These are phyloP conservation scores for Calypte anna DNA, from an alignment of 2,113 vertebrate species.

Conservation along the genomic window DNA sequence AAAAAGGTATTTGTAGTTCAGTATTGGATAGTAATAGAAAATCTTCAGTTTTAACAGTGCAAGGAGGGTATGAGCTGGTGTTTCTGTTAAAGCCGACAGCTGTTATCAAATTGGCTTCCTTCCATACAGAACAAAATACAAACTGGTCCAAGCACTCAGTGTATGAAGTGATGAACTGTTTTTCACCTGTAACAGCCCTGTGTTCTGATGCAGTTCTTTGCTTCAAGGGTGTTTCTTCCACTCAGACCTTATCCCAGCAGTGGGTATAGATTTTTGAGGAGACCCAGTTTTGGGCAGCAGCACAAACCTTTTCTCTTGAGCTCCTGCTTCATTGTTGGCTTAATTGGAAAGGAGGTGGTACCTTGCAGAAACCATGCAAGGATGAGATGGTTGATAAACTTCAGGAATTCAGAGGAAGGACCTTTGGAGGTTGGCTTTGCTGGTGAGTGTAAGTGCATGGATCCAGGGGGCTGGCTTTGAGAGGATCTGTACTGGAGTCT, in stretches of 20 bases:
- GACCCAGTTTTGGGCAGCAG: background rate
- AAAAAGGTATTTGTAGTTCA: background rate
- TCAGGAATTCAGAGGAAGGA: background rate
- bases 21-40: background rate
- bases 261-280: background rate
- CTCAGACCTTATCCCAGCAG: background rate
- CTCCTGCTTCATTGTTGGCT: background rate
- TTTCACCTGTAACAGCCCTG: background rate
- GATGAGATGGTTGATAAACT: background rate
- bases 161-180: background rate
- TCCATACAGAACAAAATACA: background rate
- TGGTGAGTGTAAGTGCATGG: background rate
- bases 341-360: background rate
- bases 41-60: background rate
- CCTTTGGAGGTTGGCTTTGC: background rate
- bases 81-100: background rate
- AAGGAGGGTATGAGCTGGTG: background rate
- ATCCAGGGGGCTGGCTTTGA: background rate
- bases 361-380: background rate
- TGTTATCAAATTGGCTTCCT: background rate
- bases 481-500: background rate
- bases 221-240: background rate
- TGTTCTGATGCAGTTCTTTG: background rate
- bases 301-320: background rate
- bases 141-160: background rate